Evolutionary conservation across 2,797 vertebrate species (phyloP).

Genomic region (Huso huso): DNA sequence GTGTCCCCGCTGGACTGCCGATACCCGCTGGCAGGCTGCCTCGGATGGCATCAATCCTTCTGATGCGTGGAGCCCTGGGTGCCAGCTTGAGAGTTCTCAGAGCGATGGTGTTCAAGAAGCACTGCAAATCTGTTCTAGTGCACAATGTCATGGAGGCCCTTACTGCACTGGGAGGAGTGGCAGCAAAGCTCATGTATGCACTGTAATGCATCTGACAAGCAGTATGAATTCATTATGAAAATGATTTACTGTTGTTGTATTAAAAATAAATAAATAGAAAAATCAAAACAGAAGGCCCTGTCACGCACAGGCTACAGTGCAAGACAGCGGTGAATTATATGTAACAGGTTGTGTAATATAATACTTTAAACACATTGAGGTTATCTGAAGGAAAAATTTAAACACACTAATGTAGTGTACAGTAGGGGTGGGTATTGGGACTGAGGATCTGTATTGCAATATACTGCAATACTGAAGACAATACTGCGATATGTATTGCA

Average conservation of each 20-base stretch:
- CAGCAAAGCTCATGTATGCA: not conserved
- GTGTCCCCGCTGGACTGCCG: too few species aligned
- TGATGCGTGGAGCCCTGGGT: not conserved
- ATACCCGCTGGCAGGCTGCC: not conserved
- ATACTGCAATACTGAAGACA: too few species aligned
- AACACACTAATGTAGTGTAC: too few species aligned
- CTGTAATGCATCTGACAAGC: not conserved
- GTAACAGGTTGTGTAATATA: too few species aligned
- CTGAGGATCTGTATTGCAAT: too few species aligned
- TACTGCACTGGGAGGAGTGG: not conserved
- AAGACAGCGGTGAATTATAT: too few species aligned
- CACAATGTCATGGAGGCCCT: conserved; percentile 15
- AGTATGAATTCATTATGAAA: not conserved
- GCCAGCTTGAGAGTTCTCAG: not conserved
- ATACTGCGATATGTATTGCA: too few species aligned
- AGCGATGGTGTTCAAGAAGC: not conserved
- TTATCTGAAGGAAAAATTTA: too few species aligned
- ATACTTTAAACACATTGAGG: too few species aligned
- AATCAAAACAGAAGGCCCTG: too few species aligned
- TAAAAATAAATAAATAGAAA: conserved; percentile 6
- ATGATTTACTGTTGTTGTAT: not conserved
- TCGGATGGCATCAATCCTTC: not conserved
- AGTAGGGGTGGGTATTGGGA: too few species aligned
- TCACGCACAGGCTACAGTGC: too few species aligned
- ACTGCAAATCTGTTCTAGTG: not conserved